These are phyloP conservation scores for Hydrocynus forskahlii DNA, from an alignment of 2,797 vertebrate genomes.

Conservation along the genomic window DNA sequence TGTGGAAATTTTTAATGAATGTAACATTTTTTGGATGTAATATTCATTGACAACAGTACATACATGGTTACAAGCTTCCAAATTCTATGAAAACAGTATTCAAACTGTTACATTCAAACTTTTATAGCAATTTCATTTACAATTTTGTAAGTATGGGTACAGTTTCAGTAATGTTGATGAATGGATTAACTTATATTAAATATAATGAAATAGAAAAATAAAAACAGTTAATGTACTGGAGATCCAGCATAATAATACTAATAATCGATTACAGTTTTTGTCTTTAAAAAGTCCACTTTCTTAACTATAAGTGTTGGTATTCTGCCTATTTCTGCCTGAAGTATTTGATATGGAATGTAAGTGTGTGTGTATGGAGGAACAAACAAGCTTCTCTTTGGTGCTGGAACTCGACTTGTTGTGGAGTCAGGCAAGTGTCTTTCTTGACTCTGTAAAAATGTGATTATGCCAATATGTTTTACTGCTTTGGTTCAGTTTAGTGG, in stretches of 20 bases:
- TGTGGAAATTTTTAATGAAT: neutral
- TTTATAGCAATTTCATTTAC: no score
- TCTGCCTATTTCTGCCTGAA: neutral
- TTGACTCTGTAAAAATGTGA: no score
- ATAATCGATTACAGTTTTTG: neutral
- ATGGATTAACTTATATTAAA: no score
- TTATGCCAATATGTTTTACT: no score
- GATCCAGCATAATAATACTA: neutral
- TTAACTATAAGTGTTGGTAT: neutral
- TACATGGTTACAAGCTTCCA: neutral
- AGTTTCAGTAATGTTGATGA: no score
- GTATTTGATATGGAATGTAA: conserved; percentile 37
- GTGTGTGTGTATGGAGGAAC: conserved; percentile 45
- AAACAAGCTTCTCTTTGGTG: conserved; percentile 48
- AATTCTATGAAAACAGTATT: neutral
- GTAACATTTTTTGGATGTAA: neutral
- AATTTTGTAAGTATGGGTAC: no score
- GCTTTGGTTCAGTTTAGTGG: neutral
- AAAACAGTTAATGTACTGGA: no score
- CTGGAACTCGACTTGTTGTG: conserved; percentile 42
- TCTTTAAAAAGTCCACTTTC: no score
- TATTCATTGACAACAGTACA: neutral
- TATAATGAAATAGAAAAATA: no score
- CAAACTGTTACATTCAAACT: no score
- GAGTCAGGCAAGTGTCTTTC: conserved; percentile 35